Evolutionary conservation across 2,888 invertebrate genomes (phyloP).

Genomic region (Phortica magna): DNA sequence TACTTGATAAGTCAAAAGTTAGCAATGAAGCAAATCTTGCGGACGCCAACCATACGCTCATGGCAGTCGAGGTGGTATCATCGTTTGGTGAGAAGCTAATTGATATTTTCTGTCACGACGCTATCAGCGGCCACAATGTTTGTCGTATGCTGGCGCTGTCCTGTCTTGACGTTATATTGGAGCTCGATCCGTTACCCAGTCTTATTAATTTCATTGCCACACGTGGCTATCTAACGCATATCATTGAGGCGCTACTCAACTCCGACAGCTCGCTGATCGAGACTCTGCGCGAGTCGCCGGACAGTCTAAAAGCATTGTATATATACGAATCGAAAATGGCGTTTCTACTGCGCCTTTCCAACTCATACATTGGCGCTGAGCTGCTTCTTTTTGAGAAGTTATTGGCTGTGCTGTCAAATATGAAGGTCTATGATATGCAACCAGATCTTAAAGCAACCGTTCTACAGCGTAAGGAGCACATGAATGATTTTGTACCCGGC

Average conservation of each 20-base stretch:
- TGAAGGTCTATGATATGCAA: slow-evolving; percentile 85
- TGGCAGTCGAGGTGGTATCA: slow-evolving; percentile 82
- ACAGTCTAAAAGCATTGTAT: slow-evolving; percentile 87
- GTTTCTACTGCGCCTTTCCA: slow-evolving; percentile 85
- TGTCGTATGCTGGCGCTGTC: slow-evolving; percentile 93
- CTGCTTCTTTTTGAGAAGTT: slow-evolving; percentile 82
- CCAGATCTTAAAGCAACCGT: slow-evolving; percentile 81
- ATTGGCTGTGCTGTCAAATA: slow-evolving; percentile 82
- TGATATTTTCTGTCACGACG: slow-evolving; percentile 90
- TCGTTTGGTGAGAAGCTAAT: slow-evolving; percentile 90
- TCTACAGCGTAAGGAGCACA: slow-evolving; percentile 59
- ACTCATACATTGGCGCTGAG: slow-evolving; percentile 83
- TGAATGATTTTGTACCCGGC: slow-evolving; percentile 80
- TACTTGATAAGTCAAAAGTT: slow-evolving; percentile 81
- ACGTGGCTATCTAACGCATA: slow-evolving; percentile 87
- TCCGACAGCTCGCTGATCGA: slow-evolving; percentile 84
- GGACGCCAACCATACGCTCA: slow-evolving; percentile 64
- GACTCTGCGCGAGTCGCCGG: slow-evolving; percentile 83
- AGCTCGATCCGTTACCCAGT: slow-evolving; percentile 84
- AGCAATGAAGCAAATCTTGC: not conserved
- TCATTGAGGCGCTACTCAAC: slow-evolving; percentile 88
- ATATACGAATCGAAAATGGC: slow-evolving; percentile 93
- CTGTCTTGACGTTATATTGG: slow-evolving; percentile 87
- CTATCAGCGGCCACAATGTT: slow-evolving; percentile 92
- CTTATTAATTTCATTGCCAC: slow-evolving; percentile 83